Evolutionary conservation across 92 coral and sea anemone species (phyloP).

Genomic region (Pocillopora meandrina): DNA sequence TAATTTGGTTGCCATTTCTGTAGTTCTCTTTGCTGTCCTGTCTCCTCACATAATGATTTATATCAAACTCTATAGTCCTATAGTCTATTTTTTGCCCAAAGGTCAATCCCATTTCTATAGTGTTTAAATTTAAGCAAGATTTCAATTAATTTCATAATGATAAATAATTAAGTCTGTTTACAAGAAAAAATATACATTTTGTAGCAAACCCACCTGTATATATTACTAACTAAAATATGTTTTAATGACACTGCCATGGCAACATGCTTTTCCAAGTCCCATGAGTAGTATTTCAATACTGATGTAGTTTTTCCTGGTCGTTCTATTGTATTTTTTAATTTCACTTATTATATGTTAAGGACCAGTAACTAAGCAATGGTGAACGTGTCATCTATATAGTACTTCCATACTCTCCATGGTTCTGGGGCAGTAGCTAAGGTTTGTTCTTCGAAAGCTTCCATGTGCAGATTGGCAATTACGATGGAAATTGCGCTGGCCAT

Average conservation of each 20-base stretch:
- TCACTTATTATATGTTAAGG: constrained; percentile 21
- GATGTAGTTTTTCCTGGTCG: constrained; percentile 3
- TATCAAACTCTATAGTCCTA: constrained; percentile 19
- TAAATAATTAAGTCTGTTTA: constrained; percentile 18
- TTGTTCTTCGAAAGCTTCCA: too few species aligned
- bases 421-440: too few species aligned
- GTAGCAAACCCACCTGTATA: constrained; percentile 18
- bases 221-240: background rate
- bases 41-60: constrained; percentile 22
- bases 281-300: too few species aligned
- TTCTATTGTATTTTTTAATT: background rate
- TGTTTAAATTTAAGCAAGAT: background rate
- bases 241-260: too few species aligned
- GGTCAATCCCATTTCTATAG: background rate
- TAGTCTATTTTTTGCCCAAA: constrained; percentile 12
- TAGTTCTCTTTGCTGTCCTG: background rate
- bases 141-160: constrained; percentile 16
- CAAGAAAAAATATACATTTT: background rate
- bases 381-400: too few species aligned
- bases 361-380: background rate
- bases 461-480: too few species aligned
- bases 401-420: too few species aligned
- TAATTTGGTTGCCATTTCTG: too few species aligned
- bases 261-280: too few species aligned
- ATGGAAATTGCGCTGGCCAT: too few species aligned